phyloP scores from a whole-genome alignment of 2,888 invertebrate genomes.

The Megalurothrips usitatus region DNA sequence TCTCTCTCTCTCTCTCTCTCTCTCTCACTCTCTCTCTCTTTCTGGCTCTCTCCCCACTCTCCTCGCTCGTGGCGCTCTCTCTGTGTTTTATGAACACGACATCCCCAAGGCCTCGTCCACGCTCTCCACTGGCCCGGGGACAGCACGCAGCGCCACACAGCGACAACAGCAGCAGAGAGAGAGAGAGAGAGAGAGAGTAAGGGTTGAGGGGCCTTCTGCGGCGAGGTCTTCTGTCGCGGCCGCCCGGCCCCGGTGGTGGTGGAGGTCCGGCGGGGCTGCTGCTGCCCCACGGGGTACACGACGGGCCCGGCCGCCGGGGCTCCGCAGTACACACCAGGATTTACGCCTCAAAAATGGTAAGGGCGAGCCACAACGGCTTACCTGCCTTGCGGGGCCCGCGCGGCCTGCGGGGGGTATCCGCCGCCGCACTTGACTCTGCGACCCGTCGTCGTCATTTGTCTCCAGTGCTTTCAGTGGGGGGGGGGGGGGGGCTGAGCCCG shows the following conservation, averaged over 20 bases:
- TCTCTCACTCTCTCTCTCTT: too few relatives aligned
- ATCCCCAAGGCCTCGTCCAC: not conserved
- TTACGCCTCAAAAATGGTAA: constrained; percentile 11
- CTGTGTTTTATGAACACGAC: constrained; percentile 17
- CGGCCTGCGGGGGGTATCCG: not conserved
- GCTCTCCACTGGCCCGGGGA: too few relatives aligned
- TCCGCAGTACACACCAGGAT: not conserved
- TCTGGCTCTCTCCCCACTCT: too few relatives aligned
- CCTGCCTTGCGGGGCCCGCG: not conserved
- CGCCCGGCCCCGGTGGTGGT: too few relatives aligned
- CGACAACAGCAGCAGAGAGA: too few relatives aligned
- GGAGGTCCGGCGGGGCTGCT: too few relatives aligned
- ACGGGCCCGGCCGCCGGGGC: not conserved
- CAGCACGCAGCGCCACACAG: too few relatives aligned
- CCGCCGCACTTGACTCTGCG: not conserved
- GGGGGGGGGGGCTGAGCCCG: not conserved
- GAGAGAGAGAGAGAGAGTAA: too few relatives aligned
- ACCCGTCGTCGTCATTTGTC: constrained; percentile 3
- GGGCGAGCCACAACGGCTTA: not conserved
- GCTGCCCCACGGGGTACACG: not conserved
- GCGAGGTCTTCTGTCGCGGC: too few relatives aligned
- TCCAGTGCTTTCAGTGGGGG: not conserved
- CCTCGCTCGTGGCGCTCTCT: too few relatives aligned
- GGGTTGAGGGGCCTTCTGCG: too few relatives aligned
- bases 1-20: too few relatives aligned